These are phyloP conservation scores for Apoda limacodes DNA, from an alignment of 2,888 invertebrate genomes.

Conservation along the genomic window DNA sequence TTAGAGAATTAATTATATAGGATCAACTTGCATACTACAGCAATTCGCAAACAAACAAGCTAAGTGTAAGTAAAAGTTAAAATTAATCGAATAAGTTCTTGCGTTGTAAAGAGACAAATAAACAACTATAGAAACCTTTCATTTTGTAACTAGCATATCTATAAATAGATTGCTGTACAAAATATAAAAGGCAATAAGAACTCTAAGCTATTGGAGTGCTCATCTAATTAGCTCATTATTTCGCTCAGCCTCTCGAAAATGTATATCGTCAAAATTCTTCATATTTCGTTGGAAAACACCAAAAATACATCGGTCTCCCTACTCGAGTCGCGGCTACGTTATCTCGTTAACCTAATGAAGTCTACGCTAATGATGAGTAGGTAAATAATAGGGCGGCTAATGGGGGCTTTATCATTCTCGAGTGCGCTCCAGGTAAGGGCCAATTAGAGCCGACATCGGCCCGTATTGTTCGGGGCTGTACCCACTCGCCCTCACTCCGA, in stretches of 20 bases:
- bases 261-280: conserved; percentile 31
- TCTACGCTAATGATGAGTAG: conserved; percentile 71
- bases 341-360: conserved; percentile 71
- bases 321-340: conserved; percentile 57
- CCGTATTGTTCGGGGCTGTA: conserved; percentile 67
- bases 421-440: conserved; percentile 70
- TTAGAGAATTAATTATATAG: too few species aligned
- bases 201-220: too few species aligned
- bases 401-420: conserved; percentile 70
- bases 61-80: too few species aligned
- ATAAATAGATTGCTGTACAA: too few species aligned
- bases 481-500: conserved; percentile 63
- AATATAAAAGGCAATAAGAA: too few species aligned
- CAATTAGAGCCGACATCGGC: conserved; percentile 68
- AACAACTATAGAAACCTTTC: too few species aligned
- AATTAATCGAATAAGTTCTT: too few species aligned
- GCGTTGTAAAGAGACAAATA: too few species aligned
- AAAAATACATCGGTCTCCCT: conserved; percentile 44
- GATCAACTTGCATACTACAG: too few species aligned
- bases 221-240: conserved; percentile 46
- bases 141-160: too few species aligned
- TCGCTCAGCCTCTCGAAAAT: conserved; percentile 27
- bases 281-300: conserved; percentile 52
- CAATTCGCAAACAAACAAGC: too few species aligned
- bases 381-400: conserved; percentile 71